phyloP scores from a whole-genome alignment of 2,888 invertebrate species.

The Vannuccia rotundouncinata region DNA sequence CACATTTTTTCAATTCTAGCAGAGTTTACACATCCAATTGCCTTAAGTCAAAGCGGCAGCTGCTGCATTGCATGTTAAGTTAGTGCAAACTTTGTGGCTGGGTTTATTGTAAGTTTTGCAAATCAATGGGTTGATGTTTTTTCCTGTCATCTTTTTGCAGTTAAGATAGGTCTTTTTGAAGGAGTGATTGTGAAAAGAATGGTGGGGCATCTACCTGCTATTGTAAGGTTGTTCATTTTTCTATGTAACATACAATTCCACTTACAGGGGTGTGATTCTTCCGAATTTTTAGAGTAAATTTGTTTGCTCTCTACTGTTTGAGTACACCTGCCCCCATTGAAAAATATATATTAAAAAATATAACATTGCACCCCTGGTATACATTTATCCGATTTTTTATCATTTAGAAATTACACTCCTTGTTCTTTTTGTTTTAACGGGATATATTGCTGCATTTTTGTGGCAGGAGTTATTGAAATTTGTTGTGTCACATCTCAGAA shows the following conservation, averaged over 20 bases:
- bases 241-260: background rate
- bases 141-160: background rate
- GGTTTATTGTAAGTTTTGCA: background rate
- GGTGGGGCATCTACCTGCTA: background rate
- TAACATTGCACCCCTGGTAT: too few relatives aligned
- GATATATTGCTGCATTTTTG: background rate
- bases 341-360: too few relatives aligned
- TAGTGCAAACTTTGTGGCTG: background rate
- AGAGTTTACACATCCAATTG: too few relatives aligned
- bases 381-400: too few relatives aligned
- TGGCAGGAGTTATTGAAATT: background rate
- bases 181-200: background rate
- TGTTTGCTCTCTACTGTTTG: too few relatives aligned
- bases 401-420: too few relatives aligned
- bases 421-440: background rate
- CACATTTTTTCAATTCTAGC: conserved; percentile 14
- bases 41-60: too few relatives aligned
- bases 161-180: background rate
- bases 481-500: background rate
- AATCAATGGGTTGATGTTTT: background rate
- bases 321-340: too few relatives aligned
- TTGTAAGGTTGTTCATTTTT: background rate
- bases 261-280: too few relatives aligned
- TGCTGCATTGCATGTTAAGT: too few relatives aligned
- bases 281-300: too few relatives aligned